Conservation (phyloP, 2,113 vertebrate species). For the Ranitomeya variabilis region DNA sequence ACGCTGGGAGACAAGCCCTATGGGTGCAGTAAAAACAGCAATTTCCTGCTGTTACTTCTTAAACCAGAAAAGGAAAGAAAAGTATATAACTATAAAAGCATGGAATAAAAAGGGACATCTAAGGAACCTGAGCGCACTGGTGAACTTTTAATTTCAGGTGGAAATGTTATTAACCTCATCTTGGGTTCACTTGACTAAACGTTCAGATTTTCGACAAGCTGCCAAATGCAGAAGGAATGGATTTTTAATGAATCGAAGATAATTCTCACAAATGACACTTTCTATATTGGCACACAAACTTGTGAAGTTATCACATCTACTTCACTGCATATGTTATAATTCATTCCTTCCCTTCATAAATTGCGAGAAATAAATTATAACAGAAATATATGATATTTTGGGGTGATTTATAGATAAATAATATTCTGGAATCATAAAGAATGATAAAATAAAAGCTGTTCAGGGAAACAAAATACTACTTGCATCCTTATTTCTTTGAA, state of each 20-base stretch:
- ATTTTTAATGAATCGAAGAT: no score
- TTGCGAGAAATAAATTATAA: no score
- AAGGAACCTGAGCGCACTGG: background rate
- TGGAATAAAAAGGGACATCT: background rate
- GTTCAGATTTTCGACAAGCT: no score
- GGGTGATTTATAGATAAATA: no score
- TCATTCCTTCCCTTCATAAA: no score
- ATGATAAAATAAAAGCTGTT: background rate
- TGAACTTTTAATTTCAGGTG: background rate
- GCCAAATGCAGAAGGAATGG: no score
- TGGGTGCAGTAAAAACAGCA: background rate
- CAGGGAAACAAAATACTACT: background rate
- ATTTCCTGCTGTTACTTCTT: background rate
- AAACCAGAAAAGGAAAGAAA: background rate
- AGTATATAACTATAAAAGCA: background rate
- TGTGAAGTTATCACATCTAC: background rate
- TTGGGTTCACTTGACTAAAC: background rate
- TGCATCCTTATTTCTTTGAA: background rate
- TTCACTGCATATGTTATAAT: background rate
- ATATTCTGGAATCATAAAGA: no score
- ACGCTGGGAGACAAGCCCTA: background rate
- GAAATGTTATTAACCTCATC: background rate
- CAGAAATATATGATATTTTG: no score
- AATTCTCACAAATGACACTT: no score
- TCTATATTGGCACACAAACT: background rate